phyloP scores from a whole-genome alignment of 2,888 invertebrate species.

The Tipula lateralis region DNA sequence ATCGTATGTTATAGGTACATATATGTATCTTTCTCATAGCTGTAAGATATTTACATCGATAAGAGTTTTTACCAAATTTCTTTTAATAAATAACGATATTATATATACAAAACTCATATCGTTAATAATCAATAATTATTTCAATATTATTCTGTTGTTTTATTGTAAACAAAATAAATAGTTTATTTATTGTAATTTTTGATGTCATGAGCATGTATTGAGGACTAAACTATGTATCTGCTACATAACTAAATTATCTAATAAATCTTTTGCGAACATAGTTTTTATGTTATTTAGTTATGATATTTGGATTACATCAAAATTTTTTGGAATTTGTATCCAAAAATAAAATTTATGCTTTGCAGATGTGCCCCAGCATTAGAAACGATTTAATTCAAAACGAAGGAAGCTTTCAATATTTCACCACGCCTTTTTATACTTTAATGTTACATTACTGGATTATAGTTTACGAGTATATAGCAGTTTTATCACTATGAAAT shows the following conservation, averaged over 20 bases:
- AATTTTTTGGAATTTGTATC: not conserved
- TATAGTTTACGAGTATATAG: not conserved
- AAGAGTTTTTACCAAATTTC: not conserved
- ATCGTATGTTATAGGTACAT: not conserved
- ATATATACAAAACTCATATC: not conserved
- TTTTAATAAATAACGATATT: not conserved
- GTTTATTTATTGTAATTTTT: constrained; percentile 6
- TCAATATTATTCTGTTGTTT: not conserved
- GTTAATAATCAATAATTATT: not conserved
- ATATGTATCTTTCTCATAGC: not conserved
- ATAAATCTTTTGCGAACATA: constrained; percentile 13
- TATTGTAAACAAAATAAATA: not conserved
- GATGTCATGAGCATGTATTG: not conserved
- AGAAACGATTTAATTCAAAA: not conserved
- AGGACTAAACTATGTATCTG: not conserved
- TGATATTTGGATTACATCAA: not conserved
- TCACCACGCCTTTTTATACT: not conserved
- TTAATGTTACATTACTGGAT: not conserved
- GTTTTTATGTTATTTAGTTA: not conserved
- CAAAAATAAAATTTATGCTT: not conserved
- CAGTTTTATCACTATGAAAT: not conserved
- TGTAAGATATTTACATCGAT: not conserved
- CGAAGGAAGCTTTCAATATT: not conserved
- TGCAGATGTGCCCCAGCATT: not conserved
- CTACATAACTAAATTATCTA: not conserved